Base-by-base conservation (phyloP, 2,888 invertebrate species). In the Luperina testacea region DNA sequence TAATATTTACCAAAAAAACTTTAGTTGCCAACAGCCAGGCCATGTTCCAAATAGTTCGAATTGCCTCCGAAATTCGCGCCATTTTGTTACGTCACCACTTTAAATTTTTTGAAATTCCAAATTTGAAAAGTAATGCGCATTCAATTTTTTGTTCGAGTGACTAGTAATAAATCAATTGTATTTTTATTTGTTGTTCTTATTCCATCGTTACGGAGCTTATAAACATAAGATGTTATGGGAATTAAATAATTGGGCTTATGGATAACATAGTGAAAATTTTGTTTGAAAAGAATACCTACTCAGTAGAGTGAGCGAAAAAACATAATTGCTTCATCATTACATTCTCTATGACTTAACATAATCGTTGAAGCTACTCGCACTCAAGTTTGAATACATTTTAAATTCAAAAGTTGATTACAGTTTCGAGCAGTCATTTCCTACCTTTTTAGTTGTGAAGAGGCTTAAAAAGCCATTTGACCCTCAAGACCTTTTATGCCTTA, bases 21-120 rank as follows among this genome's bases (percentile, higher is more conserved):
- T 96, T 96, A 45, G 95, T 95, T 17, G 95, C 94, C 48, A 96
- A 89, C 85, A 96, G 88, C 96, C 96, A 95, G n/a, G 95, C 93
- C 82, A 96, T 93, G 87, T 94, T 95, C 96, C 96, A 96, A 86
- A 96, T 90, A 78, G 90, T 94, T 73, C 92, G 91, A 77, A 95
- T 89, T 64, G 94, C 92, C 63, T 93, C 92, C 83, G 92, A 91
- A 38, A 95, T 85, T 0, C 93, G 92, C 84, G 93, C 92, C 95
- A 95, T 95, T 81, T 89, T 32, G 72, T 85, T 73, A 87, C 69
- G 87, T 87, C 73, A 84, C 81, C 77, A 85, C 85, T 77, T 48
- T 59, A 42, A 64, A 73, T 65, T n/a, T n/a, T n/a, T n/a, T n/a
- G 61, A 59, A 81, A 76, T 84, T 80, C 69, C 77, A 80, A 80